These are phyloP conservation scores for Monochamus saltuarius DNA, from an alignment of 1,140 invertebrate genomes.

Conservation along the genomic window DNA sequence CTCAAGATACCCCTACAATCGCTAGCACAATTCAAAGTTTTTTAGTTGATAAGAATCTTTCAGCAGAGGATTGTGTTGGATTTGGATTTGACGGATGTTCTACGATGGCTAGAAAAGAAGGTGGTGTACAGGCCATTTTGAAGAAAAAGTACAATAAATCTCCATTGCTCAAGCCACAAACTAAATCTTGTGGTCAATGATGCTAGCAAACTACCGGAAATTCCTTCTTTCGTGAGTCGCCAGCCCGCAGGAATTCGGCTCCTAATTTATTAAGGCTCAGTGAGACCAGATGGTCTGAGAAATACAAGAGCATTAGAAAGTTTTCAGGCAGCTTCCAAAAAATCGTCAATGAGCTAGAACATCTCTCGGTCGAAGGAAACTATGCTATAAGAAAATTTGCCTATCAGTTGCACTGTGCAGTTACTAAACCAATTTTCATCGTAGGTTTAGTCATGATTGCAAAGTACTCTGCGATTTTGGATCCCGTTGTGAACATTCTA, in stretches of 20 bases:
- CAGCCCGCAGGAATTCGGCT: background rate
- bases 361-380: conserved; percentile 9
- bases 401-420: background rate
- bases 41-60: conserved; percentile 11
- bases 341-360: conserved; percentile 19
- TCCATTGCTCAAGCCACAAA: conserved; percentile 48
- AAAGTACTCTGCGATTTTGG: conserved; percentile 14
- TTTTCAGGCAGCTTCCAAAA: conserved; percentile 11
- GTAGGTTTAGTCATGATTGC: conserved; percentile 3
- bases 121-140: conserved; percentile 43
- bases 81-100: conserved; percentile 42
- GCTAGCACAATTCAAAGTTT: conserved; percentile 25
- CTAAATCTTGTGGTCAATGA: conserved; percentile 49
- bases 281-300: conserved; percentile 28
- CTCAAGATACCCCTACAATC: conserved; percentile 21
- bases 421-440: background rate
- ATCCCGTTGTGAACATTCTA: conserved; percentile 20
- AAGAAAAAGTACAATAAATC: conserved; percentile 45
- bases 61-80: conserved; percentile 16
- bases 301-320: conserved; percentile 22
- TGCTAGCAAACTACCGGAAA: no score
- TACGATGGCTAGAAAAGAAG: conserved; percentile 43
- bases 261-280: conserved; percentile 1
- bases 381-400: conserved; percentile 20
- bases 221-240: conserved; percentile 12